Evolutionary conservation across 2,797 vertebrate species (phyloP).

Genomic region (Sorex maritimensis): DNA sequence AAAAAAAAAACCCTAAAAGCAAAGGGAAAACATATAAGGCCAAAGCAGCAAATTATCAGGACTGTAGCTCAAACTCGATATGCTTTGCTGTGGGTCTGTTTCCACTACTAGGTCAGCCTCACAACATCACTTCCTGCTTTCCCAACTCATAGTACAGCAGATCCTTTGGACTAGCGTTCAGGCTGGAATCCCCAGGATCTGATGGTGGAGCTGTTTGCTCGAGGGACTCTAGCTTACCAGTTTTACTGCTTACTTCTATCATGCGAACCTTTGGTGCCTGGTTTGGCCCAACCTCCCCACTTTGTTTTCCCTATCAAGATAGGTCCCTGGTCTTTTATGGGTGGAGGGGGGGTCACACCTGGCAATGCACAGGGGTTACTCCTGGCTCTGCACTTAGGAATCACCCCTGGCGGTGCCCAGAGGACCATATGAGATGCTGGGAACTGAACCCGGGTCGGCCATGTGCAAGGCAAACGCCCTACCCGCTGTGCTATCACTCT

Average conservation of each 20-base stretch:
- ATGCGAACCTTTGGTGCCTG: not conserved
- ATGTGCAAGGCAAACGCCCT: too few relatives aligned
- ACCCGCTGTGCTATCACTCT: too few relatives aligned
- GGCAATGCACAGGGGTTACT: too few relatives aligned
- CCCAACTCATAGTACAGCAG: not conserved
- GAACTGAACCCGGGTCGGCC: too few relatives aligned
- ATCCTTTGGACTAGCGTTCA: not conserved
- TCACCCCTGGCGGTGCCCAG: too few relatives aligned
- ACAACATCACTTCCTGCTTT: not conserved
- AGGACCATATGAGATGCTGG: too few relatives aligned
- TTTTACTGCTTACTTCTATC: not conserved
- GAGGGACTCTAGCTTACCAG: not conserved
- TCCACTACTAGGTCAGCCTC: not conserved
- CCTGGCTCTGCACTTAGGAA: too few relatives aligned
- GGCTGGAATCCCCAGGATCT: not conserved
- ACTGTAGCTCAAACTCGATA: not conserved
- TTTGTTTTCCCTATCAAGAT: not conserved
- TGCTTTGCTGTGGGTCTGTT: constrained; percentile 20
- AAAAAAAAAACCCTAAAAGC: too few relatives aligned
- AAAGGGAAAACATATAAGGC: not conserved
- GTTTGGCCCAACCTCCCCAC: not conserved
- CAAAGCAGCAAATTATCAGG: not conserved
- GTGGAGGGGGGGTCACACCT: not conserved
- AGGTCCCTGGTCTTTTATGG: not conserved
- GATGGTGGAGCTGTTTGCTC: not conserved